Percentiles rank a stretch among this genome's conserved stretches.
Evolutionary conservation across 2,113 vertebrate species (phyloP).

Genomic region (Struthio camelus): DNA sequence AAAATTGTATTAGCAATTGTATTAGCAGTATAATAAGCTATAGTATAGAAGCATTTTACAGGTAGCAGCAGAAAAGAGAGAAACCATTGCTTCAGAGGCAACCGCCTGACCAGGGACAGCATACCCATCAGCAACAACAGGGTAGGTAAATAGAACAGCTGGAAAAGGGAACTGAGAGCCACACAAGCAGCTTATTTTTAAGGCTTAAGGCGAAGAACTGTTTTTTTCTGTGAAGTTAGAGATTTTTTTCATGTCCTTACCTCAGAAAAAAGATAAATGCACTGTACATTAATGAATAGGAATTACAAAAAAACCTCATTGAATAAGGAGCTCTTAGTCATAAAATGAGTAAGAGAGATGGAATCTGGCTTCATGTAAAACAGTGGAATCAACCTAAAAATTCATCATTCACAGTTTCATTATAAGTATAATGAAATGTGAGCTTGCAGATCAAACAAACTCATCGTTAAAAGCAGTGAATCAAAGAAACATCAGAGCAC

Average conservation of each 20-base stretch:
- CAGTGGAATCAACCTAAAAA: not conserved
- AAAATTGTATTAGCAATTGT: not conserved
- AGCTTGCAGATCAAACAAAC: constrained; percentile 14
- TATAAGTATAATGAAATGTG: not conserved
- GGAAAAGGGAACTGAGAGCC: not conserved
- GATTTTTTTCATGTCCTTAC: not conserved
- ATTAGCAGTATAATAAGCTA: not conserved
- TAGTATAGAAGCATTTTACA: not conserved
- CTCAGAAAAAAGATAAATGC: not conserved
- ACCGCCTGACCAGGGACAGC: not conserved
- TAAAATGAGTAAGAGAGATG: not conserved
- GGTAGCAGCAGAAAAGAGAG: not conserved
- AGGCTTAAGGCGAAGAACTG: not conserved
- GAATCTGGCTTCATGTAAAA: not conserved
- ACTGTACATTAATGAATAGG: not conserved
- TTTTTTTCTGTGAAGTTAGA: not conserved
- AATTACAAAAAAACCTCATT: not conserved
- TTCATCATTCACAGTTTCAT: not conserved
- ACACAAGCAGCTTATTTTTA: not conserved
- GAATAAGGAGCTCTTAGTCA: not conserved
- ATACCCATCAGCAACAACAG: not conserved
- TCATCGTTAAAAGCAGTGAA: not conserved
- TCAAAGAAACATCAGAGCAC: constrained; percentile 16
- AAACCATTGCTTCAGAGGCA: not conserved
- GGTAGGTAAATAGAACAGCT: not conserved